Conservation (phyloP, 2,888 invertebrate genomes). For the Parnassius glacialis region DNA sequence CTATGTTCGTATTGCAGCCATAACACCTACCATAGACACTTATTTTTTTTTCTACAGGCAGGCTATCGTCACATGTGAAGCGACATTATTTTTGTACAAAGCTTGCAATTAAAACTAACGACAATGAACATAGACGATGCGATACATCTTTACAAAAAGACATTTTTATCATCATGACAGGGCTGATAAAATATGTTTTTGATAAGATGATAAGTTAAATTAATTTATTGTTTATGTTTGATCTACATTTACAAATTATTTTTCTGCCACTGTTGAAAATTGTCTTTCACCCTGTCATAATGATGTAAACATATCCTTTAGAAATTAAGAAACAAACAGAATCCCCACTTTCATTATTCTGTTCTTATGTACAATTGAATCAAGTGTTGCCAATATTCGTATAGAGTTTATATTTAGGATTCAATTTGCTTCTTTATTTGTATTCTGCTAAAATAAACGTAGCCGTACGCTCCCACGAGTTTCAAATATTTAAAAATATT, state of each 20-base stretch:
- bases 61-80: slow-evolving; percentile 41
- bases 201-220: neutral
- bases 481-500: neutral
- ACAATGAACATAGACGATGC: slow-evolving; percentile 53
- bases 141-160: slow-evolving; percentile 31
- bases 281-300: slow-evolving; percentile 11
- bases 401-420: slow-evolving; percentile 44
- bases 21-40: slow-evolving; percentile 41
- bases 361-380: slow-evolving; percentile 58
- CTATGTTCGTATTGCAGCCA: slow-evolving; percentile 41
- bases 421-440: slow-evolving; percentile 45
- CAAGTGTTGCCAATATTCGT: slow-evolving; percentile 50
- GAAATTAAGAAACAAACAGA: slow-evolving; percentile 21
- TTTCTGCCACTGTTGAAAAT: too few relatives aligned
- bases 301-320: slow-evolving; percentile 10
- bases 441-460: slow-evolving; percentile 45
- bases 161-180: slow-evolving; percentile 8
- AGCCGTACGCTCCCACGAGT: slow-evolving; percentile 21
- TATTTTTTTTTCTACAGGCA: slow-evolving; percentile 31
- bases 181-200: slow-evolving; percentile 2
- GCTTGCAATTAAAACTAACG: slow-evolving; percentile 42
- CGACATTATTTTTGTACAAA: slow-evolving; percentile 47
- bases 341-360: slow-evolving; percentile 32
- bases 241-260: too few relatives aligned
- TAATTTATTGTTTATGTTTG: too few relatives aligned